Evolutionary conservation across 1,140 invertebrate species (phyloP), one percentile per base, ranked within the genome.

Genomic region (Magallana angulata): DNA sequence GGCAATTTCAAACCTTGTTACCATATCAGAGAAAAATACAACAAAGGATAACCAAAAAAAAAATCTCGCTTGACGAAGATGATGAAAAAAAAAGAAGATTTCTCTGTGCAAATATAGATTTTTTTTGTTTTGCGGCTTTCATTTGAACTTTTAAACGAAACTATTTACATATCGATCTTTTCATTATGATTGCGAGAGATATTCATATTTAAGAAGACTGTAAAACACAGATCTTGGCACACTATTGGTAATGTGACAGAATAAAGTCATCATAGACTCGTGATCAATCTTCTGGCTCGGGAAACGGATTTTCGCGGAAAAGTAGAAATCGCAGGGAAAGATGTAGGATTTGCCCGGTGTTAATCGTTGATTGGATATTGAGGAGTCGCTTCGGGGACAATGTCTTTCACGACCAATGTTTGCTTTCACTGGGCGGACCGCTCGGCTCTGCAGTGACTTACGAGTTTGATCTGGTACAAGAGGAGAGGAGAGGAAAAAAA

Each of bases 341-440:
- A 71, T 71, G 68, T 30, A 71, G 68, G 68, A 71, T 71, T 71
- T 71, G 68, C 18, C 18, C 68, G 11, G 68, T 24, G 68, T 24
- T 71, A 71, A 71, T 71, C 68, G 68, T 30, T 71, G 68, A 71
- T 71, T 71, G 68, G 68, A 71, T 71, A 71, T 71, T 71, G 68
- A 71, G 36, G 68, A 71, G 24, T 12, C 11, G 68, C 68, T 71
- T 36, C 68, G 68, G 68, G 68, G 68, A 71, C 68, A 24, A 71
- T 71, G 18, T 11, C 68, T 71, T 71, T 71, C 18, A 71, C 68
- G 36, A 71, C 24, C 68, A 30, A 24, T 71, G 18, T 71, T 71
- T 71, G 18, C 68, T 24, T 71, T 71, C 24, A 71, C 68, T 71
- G 68, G 68, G 68, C 68, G 68, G 68, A 71, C 68, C 24, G 18